Evolutionary conservation across 1,140 invertebrate species (phyloP).

Genomic region (Drosophila paulistorum): DNA sequence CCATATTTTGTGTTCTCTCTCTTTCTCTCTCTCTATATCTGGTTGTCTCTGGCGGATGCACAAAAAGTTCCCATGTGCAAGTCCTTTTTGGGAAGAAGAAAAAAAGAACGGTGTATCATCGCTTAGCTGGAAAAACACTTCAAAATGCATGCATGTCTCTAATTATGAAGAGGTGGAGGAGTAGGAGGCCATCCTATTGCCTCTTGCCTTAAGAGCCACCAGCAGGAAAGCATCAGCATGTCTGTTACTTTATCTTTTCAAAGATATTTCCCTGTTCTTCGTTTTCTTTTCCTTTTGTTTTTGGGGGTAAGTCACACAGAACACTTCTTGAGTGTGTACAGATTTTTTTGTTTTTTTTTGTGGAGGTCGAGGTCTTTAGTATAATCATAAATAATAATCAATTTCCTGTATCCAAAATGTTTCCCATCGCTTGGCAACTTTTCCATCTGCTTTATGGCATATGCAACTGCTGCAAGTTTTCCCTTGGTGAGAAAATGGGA

Average conservation of each 20-base stretch:
- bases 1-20: constrained; percentile 34
- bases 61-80: constrained; percentile 49
- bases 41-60: constrained; percentile 5
- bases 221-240: constrained; percentile 29
- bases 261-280: constrained; percentile 35
- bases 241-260: constrained; percentile 43
- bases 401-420: constrained; percentile 75
- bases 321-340: constrained; percentile 1
- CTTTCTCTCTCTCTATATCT: background rate
- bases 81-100: constrained; percentile 19
- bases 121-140: constrained; percentile 50
- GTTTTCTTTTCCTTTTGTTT: constrained; percentile 25
- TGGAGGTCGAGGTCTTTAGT: constrained; percentile 24
- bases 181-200: too few relatives aligned
- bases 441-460: constrained; percentile 40
- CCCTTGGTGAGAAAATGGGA: constrained; percentile 61
- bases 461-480: constrained; percentile 74
- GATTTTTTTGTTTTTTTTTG: background rate
- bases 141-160: constrained; percentile 59
- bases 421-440: constrained; percentile 72
- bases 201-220: constrained; percentile 55
- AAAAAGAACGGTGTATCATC: background rate
- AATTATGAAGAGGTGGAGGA: constrained; percentile 67
- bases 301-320: constrained; percentile 19
- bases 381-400: constrained; percentile 82